Percentiles rank a stretch among this genome's conserved stretches.
Conservation (phyloP, 2,888 invertebrate genomes). For the Lasioglossum malachurum region DNA sequence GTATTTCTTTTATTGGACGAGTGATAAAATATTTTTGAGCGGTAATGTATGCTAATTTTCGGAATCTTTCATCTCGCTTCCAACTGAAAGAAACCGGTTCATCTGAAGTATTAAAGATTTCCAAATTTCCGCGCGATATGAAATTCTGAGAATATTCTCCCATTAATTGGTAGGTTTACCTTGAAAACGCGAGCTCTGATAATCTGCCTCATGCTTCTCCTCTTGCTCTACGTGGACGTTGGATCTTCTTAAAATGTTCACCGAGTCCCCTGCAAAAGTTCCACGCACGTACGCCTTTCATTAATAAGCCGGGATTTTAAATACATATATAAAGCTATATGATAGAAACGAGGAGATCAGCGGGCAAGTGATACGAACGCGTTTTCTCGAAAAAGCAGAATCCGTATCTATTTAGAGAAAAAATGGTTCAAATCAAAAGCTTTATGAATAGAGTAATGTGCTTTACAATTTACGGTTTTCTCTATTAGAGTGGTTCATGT, state of each 20-base stretch:
- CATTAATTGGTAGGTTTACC: constrained; percentile 47
- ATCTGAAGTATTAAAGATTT: constrained; percentile 8
- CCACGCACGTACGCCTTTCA: not conserved
- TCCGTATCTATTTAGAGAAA: not conserved
- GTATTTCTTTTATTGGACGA: not conserved
- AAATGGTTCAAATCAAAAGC: not conserved
- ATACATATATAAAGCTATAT: not conserved
- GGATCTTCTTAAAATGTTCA: constrained; percentile 80
- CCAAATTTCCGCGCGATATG: not conserved
- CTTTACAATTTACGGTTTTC: not conserved
- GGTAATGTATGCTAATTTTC: not conserved
- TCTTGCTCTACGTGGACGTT: constrained; percentile 68
- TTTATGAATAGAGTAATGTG: not conserved
- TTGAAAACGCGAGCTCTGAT: constrained; percentile 53
- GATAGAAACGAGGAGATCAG: not conserved
- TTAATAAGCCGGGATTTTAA: not conserved
- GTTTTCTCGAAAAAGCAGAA: not conserved
- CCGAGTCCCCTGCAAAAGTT: constrained; percentile 71
- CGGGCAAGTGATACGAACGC: not conserved
- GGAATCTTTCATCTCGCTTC: not conserved
- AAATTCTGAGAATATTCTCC: not conserved
- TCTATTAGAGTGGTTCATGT: not conserved
- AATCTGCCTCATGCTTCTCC: constrained; percentile 26
- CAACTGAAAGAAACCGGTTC: constrained; percentile 6
- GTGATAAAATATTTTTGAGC: not conserved